phyloP scores from a whole-genome alignment of 1,140 invertebrate genomes.

The Panulirus ornatus region DNA sequence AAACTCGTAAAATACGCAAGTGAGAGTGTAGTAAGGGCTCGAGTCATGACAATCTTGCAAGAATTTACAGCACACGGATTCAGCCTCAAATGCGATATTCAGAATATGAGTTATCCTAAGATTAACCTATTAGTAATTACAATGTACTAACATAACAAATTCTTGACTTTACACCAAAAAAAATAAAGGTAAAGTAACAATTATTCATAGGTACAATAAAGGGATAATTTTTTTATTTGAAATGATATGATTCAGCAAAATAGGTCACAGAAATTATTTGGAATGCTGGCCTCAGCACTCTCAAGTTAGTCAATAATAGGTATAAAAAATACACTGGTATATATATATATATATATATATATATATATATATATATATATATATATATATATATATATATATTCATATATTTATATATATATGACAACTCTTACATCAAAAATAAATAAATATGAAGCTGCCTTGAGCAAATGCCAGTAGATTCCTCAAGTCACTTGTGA shows the following conservation, averaged over 20 bases:
- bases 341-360: constrained; percentile 18
- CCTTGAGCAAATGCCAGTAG: constrained; percentile 50
- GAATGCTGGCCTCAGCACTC: constrained; percentile 19
- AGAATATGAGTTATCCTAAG: constrained; percentile 50
- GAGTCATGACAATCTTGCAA: constrained; percentile 2
- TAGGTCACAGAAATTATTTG: constrained; percentile 49
- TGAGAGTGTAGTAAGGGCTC: not conserved
- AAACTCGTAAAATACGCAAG: constrained; percentile 20
- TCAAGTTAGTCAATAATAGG: not conserved
- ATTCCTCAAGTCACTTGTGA: constrained; percentile 38
- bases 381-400: constrained; percentile 3
- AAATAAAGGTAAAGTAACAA: constrained; percentile 28
- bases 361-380: constrained; percentile 14
- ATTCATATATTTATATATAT: not conserved
- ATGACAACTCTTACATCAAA: constrained; percentile 33
- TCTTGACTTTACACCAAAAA: constrained; percentile 51
- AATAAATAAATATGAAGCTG: constrained; percentile 59
- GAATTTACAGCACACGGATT: too few relatives aligned
- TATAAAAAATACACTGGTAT: not conserved
- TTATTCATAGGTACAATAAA: constrained; percentile 49
- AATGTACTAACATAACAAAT: constrained; percentile 63
- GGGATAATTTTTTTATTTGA: constrained; percentile 28
- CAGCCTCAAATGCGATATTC: not conserved
- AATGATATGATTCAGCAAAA: constrained; percentile 38
- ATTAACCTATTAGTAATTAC: constrained; percentile 63